Base-by-base conservation (phyloP, 2,888 invertebrate genomes). In the Hipparchia sbordonii region DNA sequence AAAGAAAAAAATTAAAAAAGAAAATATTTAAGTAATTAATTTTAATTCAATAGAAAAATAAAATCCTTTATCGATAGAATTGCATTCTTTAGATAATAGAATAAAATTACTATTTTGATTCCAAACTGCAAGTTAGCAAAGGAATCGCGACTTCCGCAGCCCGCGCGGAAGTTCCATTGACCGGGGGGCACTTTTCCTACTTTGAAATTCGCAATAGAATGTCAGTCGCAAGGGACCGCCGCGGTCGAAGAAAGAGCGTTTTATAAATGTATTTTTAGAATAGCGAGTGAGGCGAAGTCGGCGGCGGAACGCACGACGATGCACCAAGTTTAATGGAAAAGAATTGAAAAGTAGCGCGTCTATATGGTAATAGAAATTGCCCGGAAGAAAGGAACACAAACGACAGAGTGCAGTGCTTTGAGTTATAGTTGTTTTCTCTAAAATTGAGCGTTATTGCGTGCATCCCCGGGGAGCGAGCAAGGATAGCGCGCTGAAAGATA, bases 311-410 rank as follows among this genome's bases (percentile, higher is more conserved):
- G 91, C 92, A 91, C 87, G 81, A 82, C 90, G 88, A 90, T 92
- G 92, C 90, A 91, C 90, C 91, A 91, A 93, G 88, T 93, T 93
- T 93, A 93, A 93, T 93, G 92, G 93, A 93, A 93, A 93, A 93
- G 93, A 93, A 93, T 93, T 93, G 93, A 93, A 93, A 93, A 93
- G 92, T 92, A 92, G 91, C 92, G 89, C 88, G 90, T 93, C 93
- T 93, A 93, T 93, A 93, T 93, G 93, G 92, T 93, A 93, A 93
- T 93, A 92, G 90, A 93, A 92, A 93, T 93, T 92, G 92, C 89
- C 92, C 88, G 92, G 92, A 92, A 93, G 93, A 92, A 92, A 91
- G 89, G 88, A 92, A 89, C 88, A 90, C 87, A 90, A 89, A 89
- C 89, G 90, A 89, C 90, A 85, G 87, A 90, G 91, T 90, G 88